Evolutionary conservation across 2,888 invertebrate species (phyloP).

Genomic region (Drosophila ezoana): DNA sequence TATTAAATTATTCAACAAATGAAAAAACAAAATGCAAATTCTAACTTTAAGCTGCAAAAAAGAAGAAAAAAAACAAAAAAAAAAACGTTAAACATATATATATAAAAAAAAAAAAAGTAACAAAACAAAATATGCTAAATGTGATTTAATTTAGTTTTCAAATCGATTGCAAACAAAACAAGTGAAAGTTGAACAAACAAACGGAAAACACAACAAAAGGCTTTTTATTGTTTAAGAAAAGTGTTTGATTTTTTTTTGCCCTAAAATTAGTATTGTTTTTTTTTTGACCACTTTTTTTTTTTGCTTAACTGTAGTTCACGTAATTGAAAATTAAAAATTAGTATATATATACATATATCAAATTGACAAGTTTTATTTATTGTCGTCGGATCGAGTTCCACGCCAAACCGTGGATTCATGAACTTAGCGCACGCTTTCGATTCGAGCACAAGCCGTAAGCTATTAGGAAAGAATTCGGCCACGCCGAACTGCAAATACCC

Average conservation of each 20-base stretch:
- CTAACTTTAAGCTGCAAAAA: conserved; percentile 33
- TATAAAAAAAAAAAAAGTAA: conserved; percentile 4
- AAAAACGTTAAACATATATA: neutral
- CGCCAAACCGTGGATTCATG: too few species aligned
- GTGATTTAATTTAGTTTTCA: conserved; percentile 75
- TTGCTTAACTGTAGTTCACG: conserved; percentile 33
- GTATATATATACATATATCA: conserved; percentile 6
- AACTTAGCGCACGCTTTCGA: conserved; percentile 9
- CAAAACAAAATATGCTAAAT: conserved; percentile 71
- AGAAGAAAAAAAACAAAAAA: conserved; percentile 11
- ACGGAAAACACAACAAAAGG: conserved; percentile 48
- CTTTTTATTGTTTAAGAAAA: conserved; percentile 70
- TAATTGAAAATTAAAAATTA: conserved; percentile 29
- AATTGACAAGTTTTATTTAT: conserved; percentile 8
- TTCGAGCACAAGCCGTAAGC: conserved; percentile 5
- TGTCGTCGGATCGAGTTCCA: neutral
- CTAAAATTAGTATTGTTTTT: conserved; percentile 18
- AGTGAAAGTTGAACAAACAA: conserved; percentile 15
- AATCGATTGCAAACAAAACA: conserved; percentile 45
- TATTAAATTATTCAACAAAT: conserved; percentile 49
- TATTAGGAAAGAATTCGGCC: conserved; percentile 5
- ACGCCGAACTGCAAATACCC: conserved; percentile 11
- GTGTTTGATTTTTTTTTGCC: conserved; percentile 20
- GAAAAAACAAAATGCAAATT: neutral
- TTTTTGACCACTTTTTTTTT: conserved; percentile 6